Conservation (phyloP, 2,888 invertebrate genomes). For the Eubasilissa splendida region DNA sequence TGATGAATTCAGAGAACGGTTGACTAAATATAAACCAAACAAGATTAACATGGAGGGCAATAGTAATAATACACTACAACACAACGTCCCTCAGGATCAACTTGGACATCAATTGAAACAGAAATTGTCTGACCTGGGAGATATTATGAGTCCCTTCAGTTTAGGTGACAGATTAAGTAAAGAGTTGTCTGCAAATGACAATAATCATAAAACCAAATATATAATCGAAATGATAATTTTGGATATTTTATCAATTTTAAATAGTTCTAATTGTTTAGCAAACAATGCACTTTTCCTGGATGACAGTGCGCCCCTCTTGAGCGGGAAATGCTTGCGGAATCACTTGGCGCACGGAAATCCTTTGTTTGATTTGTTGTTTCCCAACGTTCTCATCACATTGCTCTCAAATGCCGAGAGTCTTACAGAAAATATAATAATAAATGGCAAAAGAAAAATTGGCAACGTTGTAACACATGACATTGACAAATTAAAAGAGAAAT, state of each 20-base stretch:
- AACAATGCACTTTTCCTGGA: conserved; percentile 1
- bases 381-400: background rate
- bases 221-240: conserved; percentile 8
- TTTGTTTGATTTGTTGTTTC: background rate
- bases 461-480: background rate
- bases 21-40: background rate
- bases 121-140: background rate
- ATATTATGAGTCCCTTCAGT: background rate
- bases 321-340: conserved; percentile 14
- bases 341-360: conserved; percentile 20
- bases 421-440: background rate
- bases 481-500: conserved; percentile 13
- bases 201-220: background rate
- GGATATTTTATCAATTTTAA: conserved; percentile 1
- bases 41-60: background rate
- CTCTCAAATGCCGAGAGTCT: background rate
- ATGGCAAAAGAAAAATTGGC: background rate
- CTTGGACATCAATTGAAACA: background rate
- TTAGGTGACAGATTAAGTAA: background rate
- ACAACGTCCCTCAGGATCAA: too few species aligned
- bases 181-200: background rate
- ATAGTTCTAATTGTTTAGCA: background rate
- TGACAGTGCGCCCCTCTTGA: conserved; percentile 15
- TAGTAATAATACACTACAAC: background rate
- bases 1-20: conserved; percentile 1